Conservation (phyloP, 1,140 invertebrate species). For the Trachymyrmex cornetzi region DNA sequence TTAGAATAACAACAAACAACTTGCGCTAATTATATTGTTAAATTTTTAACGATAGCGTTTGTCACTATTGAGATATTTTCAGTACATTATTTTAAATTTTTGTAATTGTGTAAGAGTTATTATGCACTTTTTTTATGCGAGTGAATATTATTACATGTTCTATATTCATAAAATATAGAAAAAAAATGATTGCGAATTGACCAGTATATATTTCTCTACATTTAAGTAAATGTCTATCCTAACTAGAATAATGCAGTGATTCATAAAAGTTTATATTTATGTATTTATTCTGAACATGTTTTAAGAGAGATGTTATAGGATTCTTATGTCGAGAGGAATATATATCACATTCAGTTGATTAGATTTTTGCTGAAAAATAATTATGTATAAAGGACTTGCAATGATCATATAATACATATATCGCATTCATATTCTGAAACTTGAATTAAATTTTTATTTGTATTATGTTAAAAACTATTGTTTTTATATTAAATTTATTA, state of each 20-base stretch:
- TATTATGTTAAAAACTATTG: background rate
- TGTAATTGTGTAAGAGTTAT: background rate
- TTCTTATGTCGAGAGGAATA: background rate
- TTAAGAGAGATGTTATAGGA: background rate
- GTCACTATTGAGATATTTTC: background rate
- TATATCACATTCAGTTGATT: background rate
- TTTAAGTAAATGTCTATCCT: background rate
- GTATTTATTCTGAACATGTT: background rate
- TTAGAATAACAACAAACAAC: background rate
- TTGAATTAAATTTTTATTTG: background rate
- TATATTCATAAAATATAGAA: constrained; percentile 12
- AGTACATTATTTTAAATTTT: background rate
- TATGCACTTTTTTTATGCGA: background rate
- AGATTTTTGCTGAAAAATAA: background rate
- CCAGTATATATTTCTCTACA: background rate
- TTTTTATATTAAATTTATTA: background rate
- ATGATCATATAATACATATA: too few relatives aligned
- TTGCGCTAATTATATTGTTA: background rate
- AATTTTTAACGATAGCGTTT: background rate
- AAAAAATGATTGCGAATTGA: background rate
- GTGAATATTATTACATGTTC: background rate
- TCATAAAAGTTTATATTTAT: background rate
- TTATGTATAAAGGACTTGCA: background rate
- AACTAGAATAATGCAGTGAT: background rate
- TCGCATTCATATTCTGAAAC: background rate